These are phyloP conservation scores for Pangasius mekongensis DNA, from an alignment of 2,797 vertebrate genomes.

Conservation along the genomic window DNA sequence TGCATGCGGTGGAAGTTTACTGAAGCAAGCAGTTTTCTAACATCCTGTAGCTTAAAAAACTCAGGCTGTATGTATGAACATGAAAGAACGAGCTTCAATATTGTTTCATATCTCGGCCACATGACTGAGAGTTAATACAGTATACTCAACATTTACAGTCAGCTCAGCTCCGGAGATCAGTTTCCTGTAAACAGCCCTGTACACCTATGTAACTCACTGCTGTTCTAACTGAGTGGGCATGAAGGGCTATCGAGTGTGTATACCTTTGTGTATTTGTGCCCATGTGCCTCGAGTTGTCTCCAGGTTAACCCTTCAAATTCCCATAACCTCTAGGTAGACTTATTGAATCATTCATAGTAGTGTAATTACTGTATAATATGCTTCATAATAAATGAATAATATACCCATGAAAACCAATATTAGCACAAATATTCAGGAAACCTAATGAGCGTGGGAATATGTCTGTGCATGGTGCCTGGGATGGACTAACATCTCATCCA, in stretches of 20 bases:
- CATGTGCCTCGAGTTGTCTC: neutral
- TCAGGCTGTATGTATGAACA: neutral
- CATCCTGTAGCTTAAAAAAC: constrained; percentile 26
- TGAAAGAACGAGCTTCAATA: neutral
- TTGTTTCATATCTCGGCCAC: neutral
- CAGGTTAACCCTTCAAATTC: neutral
- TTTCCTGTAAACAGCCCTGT: neutral
- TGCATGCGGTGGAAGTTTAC: neutral
- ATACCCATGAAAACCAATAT: neutral
- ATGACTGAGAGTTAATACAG: neutral
- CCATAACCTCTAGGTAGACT: neutral
- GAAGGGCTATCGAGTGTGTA: neutral
- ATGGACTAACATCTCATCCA: no score
- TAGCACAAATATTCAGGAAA: neutral
- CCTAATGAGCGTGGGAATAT: no score
- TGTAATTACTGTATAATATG: neutral
- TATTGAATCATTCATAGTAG: neutral
- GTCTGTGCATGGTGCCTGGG: no score
- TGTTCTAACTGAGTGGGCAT: neutral
- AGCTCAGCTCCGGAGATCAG: neutral
- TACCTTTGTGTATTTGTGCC: neutral
- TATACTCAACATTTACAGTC: neutral
- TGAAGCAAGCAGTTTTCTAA: constrained; percentile 4
- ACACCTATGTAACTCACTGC: neutral
- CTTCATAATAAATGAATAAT: neutral